Percentiles rank a stretch among this genome's conserved stretches.
Evolutionary conservation across 2,113 vertebrate species (phyloP).

Genomic region (Poicephalus meyeri): DNA sequence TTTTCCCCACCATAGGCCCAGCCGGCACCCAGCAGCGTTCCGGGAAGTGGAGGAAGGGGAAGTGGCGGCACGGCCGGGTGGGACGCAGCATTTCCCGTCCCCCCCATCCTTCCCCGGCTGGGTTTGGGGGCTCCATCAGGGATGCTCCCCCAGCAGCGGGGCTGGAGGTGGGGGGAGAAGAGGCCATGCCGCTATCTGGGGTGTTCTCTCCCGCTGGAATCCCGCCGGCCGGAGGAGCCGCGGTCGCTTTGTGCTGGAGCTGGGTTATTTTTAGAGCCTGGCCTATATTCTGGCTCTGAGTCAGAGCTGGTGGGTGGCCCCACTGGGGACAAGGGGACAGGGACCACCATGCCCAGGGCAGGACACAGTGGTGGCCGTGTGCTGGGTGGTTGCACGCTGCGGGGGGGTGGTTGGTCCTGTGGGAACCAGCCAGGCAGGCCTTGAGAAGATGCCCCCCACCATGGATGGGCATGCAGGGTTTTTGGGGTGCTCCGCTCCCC

Average conservation of each 20-base stretch:
- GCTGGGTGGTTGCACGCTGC: rapidly evolving
- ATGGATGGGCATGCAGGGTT: rapidly evolving
- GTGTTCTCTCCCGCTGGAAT: background rate
- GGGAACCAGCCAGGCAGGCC: rapidly evolving
- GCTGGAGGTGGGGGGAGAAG: background rate
- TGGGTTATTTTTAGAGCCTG: conserved; percentile 51
- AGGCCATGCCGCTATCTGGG: background rate
- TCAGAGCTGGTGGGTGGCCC: conserved; percentile 58
- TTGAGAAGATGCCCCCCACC: background rate
- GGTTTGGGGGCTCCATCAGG: background rate
- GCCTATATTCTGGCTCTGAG: conserved; percentile 63
- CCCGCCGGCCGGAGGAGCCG: background rate
- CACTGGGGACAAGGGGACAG: background rate
- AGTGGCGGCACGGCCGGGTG: background rate
- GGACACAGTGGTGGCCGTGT: rapidly evolving
- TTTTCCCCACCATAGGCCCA: background rate
- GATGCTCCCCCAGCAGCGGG: background rate
- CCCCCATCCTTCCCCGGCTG: rapidly evolving
- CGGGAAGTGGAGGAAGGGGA: background rate
- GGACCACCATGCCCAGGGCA: background rate
- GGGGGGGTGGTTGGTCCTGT: rapidly evolving
- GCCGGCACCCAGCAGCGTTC: background rate
- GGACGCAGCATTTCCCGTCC: background rate
- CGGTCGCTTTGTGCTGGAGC: conserved; percentile 9
- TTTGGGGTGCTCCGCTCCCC: background rate